Evolutionary conservation across 2,888 invertebrate genomes (phyloP).

Genomic region (Operophtera brumata): DNA sequence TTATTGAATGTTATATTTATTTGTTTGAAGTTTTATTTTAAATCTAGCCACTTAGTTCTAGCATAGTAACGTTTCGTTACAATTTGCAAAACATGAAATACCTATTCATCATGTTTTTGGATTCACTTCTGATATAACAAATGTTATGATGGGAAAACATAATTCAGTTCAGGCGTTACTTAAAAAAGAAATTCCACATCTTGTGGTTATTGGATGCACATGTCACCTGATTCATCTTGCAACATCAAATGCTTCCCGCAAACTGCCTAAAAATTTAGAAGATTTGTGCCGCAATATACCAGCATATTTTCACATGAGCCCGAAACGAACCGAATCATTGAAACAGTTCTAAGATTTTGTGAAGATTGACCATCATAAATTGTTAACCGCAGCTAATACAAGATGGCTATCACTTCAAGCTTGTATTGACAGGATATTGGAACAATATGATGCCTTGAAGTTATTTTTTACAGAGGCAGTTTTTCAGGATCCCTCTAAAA

Average conservation of each 20-base stretch:
- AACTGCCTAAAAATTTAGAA: background rate
- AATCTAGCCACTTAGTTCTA: no score
- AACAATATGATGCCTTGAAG: constrained; percentile 2
- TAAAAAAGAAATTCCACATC: background rate
- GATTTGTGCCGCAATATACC: constrained; percentile 6
- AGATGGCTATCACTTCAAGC: constrained; percentile 1
- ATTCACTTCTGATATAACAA: background rate
- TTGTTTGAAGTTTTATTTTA: no score
- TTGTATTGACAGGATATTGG: background rate
- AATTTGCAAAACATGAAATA: background rate
- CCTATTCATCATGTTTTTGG: background rate
- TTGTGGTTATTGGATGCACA: no score
- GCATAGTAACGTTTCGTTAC: no score
- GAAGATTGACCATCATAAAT: background rate
- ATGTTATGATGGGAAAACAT: background rate
- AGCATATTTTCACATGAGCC: constrained; percentile 7
- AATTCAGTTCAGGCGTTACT: background rate
- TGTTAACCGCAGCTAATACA: background rate
- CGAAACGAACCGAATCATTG: constrained; percentile 1
- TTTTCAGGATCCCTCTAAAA: background rate
- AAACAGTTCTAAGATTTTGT: background rate
- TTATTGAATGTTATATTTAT: no score
- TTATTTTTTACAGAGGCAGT: constrained; percentile 1
- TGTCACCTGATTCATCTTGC: no score
- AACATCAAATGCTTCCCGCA: no score